Conservation (phyloP, 2,797 vertebrate genomes). For the Coreius guichenoti region DNA sequence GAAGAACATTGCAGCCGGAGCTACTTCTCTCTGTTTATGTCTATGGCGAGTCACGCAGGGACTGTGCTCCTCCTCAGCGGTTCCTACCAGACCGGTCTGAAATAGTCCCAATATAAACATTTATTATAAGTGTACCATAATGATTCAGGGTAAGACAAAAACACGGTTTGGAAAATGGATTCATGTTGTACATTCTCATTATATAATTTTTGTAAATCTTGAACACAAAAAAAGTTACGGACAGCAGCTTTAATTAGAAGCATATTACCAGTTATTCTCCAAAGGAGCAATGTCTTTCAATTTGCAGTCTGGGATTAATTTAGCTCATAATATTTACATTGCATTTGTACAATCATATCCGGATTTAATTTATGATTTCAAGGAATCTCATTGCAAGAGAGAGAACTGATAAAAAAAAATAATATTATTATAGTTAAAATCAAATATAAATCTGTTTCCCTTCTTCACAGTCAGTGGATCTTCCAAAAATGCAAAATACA, state of each 20-base stretch:
- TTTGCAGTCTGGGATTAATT: constrained; percentile 12
- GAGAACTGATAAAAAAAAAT: not conserved
- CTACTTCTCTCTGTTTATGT: too few species aligned
- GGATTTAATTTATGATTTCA: not conserved
- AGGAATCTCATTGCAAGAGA: not conserved
- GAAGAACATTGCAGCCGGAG: too few species aligned
- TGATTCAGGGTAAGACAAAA: too few species aligned
- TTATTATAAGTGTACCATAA: too few species aligned
- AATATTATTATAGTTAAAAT: not conserved
- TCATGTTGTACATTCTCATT: too few species aligned
- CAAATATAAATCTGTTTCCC: not conserved
- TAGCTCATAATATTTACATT: not conserved
- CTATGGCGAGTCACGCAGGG: too few species aligned
- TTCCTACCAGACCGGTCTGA: too few species aligned
- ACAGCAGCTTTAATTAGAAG: constrained; percentile 10
- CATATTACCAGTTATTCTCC: not conserved
- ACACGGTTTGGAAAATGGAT: too few species aligned
- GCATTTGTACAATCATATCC: constrained; percentile 1
- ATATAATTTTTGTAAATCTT: too few species aligned
- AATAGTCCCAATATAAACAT: too few species aligned
- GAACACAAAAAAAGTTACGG: too few species aligned
- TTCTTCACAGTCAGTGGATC: not conserved
- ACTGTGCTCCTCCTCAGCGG: too few species aligned
- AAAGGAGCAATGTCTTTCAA: not conserved
- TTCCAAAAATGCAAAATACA: constrained; percentile 4